Base-by-base conservation (phyloP, 2,888 invertebrate species). In the Podotricha telesiphe region DNA sequence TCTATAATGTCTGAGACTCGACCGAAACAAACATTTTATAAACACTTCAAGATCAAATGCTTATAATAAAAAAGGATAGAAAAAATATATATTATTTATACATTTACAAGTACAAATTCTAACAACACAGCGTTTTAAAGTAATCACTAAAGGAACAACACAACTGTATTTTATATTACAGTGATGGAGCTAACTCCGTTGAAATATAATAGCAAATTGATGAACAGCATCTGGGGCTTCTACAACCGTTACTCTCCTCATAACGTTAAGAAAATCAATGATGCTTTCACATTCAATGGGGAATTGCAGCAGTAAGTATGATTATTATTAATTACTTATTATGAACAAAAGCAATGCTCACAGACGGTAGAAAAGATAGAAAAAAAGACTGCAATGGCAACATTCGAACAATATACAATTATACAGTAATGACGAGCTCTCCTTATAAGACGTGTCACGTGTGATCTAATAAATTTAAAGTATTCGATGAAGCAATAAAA, bases 141-240 rank as follows among this genome's bases (percentile, higher is more conserved):
- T 22, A 19, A 48, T 28, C 19, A 10, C 0, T 5, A 42, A 42
- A 17, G 11, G 10, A 22, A 55, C 50, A 40, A 59, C 17, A 63
- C 34, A 15, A 62, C 22, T 40, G 11, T 70, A 69, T 58, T 47
- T 51, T 74, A 72, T 45, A 55, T 91, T 93, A 45, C 86, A 96
- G 95, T 93, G 73, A 93, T 92, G 80, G 96, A 96, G 80, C 91
- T 95, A 62, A 94, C 94, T 7, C 96, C 96, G 19, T 86, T 95
- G 70, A 96, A 96, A 82, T 97, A 97, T 88, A 97, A 96, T 87
- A 96, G 96, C 85, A 97, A 97, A 86, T 86, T 97, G 82, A 97
- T 97, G 97, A 97, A 97, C 85, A 96, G 97, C 87, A 97, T 97
- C 84, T 97, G 97, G 97, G 97, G 97, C n/a, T 91, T 95, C 74